A percentile compares a stretch with the other conserved stretches of the same genome.
phyloP scores from a whole-genome alignment of 2,888 invertebrate genomes.

The Hipparchia sbordonii region DNA sequence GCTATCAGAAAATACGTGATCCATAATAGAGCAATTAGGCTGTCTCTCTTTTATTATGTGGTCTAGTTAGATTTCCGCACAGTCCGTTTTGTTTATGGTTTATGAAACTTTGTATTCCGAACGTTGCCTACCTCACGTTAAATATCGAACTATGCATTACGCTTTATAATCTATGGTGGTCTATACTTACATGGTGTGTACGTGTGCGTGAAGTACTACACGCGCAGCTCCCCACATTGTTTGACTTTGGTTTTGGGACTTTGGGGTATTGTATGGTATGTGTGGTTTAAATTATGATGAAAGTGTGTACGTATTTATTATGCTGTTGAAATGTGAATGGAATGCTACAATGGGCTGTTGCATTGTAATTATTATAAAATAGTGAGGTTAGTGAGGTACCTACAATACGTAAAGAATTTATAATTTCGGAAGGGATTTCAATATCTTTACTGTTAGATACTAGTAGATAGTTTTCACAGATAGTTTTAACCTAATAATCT shows the following conservation, averaged over 20 bases:
- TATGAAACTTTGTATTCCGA: constrained; percentile 67
- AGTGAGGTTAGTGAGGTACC: background rate
- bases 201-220: constrained; percentile 59
- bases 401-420: background rate
- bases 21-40: background rate
- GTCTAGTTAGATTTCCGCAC: background rate
- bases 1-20: background rate
- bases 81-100: constrained; percentile 1
- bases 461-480: background rate
- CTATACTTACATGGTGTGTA: constrained; percentile 39
- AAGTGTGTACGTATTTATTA: constrained; percentile 29
- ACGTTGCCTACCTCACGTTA: constrained; percentile 35
- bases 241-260: constrained; percentile 17
- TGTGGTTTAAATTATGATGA: constrained; percentile 30
- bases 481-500: too few species aligned
- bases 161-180: constrained; percentile 35
- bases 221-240: constrained; percentile 47
- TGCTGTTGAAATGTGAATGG: constrained; percentile 14
- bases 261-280: constrained; percentile 14
- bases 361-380: background rate
- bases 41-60: background rate
- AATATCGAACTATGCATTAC: constrained; percentile 51
- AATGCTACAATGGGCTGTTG: background rate
- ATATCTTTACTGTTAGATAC: background rate
- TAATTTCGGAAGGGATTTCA: background rate